Evolutionary conservation across 2,113 vertebrate species (phyloP), one percentile per base, ranked within the genome.

Genomic region (Dendrocopos noguchii): DNA sequence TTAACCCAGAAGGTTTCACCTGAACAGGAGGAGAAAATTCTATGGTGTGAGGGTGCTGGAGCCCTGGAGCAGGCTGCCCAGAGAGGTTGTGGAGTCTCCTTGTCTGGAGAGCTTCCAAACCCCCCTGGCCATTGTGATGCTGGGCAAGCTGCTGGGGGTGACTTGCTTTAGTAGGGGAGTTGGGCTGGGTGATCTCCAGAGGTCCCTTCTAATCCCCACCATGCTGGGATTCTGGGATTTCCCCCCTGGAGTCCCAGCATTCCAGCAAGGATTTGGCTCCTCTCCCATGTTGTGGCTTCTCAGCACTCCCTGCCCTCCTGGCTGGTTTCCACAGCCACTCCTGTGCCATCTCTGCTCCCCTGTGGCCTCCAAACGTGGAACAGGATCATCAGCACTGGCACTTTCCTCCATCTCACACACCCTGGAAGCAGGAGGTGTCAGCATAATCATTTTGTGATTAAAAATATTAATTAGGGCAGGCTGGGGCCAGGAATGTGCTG

Each of bases 391-490:
- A 75, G 64, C 3, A 0, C 61, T n/a, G 80, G 70, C 74, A 14
- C 50, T 0, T 53, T 42, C 70, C 12, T 28, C 18, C 18, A 1
- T 10, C 72, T 64, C 61, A 9, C 59, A 1, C 3, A 12, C 47
- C 33, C 80, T 4, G 10, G 20, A 8, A 67, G 87, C 77, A 79
- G 66, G 71, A 46, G 22, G 10, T 19, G 28, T 79, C 33, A 36
- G 57, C 15, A 3, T 60, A 15, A 66, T 82, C 10, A 65, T 75
- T 47, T 50, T 53, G 50, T 77, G 36, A 86, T 79, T 87, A 73
- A 36, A 80, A 71, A 50, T 82, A 22, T 39, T 70, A 65, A 87
- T 88, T 87, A 81, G 79, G 82, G 67, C 15, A 52, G 57, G 87
- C 52, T 1, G 4, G 42, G 44, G 76, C 79, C 72, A 56, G 55